Evolutionary conservation across 1,140 invertebrate genomes (phyloP).

Genomic region (Spodoptera frugiperda): DNA sequence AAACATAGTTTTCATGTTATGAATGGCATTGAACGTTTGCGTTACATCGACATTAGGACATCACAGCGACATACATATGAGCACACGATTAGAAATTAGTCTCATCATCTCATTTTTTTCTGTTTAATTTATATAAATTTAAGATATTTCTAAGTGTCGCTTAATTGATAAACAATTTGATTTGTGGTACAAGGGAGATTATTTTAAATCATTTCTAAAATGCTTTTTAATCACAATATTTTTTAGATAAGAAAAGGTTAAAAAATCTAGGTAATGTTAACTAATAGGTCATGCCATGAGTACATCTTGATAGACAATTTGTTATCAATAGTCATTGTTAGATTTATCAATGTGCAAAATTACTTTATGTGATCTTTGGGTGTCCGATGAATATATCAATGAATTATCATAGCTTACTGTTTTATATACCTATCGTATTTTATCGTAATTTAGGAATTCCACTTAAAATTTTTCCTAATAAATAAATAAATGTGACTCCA

Average conservation of each 20-base stretch:
- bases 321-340: constrained; percentile 80
- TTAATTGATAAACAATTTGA: constrained; percentile 68
- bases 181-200: constrained; percentile 82
- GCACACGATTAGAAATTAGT: constrained; percentile 56
- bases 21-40: constrained; percentile 43
- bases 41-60: constrained; percentile 51
- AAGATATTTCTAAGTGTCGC: constrained; percentile 75
- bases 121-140: constrained; percentile 53
- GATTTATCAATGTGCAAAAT: constrained; percentile 77
- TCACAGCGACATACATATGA: constrained; percentile 62
- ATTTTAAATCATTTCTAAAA: constrained; percentile 79
- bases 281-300: constrained; percentile 70
- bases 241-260: constrained; percentile 74
- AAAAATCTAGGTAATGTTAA: constrained; percentile 78
- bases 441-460: constrained; percentile 70
- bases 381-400: constrained; percentile 70
- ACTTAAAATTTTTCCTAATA: constrained; percentile 70
- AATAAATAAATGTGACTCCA: constrained; percentile 71
- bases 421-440: constrained; percentile 77
- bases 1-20: constrained; percentile 41
- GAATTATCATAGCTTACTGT: constrained; percentile 78
- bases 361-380: constrained; percentile 78
- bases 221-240: constrained; percentile 77
- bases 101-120: constrained; percentile 57
- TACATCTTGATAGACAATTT: constrained; percentile 79